Evolutionary conservation across 2,888 invertebrate genomes (phyloP).

Genomic region (Melanostoma mellinum): DNA sequence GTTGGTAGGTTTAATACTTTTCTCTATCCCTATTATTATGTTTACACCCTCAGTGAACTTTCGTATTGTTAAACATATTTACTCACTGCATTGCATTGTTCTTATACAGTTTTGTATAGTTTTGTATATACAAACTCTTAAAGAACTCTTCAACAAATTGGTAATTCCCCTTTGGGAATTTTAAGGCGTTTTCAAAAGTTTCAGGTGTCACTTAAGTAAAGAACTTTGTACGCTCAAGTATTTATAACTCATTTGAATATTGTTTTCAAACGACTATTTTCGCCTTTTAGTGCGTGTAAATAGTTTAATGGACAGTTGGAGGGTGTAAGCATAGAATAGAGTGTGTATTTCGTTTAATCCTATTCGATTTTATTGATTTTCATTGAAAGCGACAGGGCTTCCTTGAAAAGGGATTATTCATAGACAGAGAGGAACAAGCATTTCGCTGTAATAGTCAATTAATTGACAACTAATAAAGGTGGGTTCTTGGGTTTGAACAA

Average conservation of each 20-base stretch:
- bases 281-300: slow-evolving; percentile 11
- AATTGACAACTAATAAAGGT: too few species aligned
- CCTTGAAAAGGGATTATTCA: slow-evolving; percentile 38
- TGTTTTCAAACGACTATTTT: slow-evolving; percentile 17
- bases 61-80: slow-evolving; percentile 1
- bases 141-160: slow-evolving; percentile 13
- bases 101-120: background rate
- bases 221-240: slow-evolving; percentile 22
- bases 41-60: background rate
- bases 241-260: slow-evolving; percentile 33
- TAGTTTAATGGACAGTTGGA: too few species aligned
- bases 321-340: background rate
- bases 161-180: background rate
- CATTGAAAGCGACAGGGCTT: slow-evolving; percentile 29
- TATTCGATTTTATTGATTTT: slow-evolving; percentile 49
- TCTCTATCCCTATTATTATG: slow-evolving; percentile 6
- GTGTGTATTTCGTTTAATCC: background rate
- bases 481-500: too few species aligned
- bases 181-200: slow-evolving; percentile 36
- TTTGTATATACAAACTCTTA: background rate
- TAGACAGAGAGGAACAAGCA: background rate
- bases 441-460: too few species aligned
- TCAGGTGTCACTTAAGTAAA: slow-evolving; percentile 53
- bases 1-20: background rate
- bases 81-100: background rate